Percentiles rank a stretch among this genome's conserved stretches.
These are phyloP conservation scores for Drosophila recens DNA, from an alignment of 2,888 invertebrate species.

Conservation along the genomic window DNA sequence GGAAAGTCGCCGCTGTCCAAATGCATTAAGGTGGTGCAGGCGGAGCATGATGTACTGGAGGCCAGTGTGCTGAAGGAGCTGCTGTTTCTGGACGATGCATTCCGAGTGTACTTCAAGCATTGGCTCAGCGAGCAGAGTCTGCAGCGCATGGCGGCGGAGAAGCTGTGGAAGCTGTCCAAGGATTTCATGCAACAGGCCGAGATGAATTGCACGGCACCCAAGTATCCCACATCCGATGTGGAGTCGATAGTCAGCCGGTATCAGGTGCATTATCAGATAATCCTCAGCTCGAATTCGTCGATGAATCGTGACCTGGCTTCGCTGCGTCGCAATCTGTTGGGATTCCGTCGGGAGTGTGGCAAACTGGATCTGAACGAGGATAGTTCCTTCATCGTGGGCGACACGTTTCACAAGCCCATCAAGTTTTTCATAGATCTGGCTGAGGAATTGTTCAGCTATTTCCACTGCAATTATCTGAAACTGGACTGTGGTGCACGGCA, in stretches of 20 bases:
- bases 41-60: slow-evolving; percentile 28
- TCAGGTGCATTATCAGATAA: slow-evolving; percentile 59
- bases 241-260: slow-evolving; percentile 68
- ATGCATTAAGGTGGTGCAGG: not conserved
- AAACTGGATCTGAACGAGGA: slow-evolving; percentile 55
- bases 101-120: slow-evolving; percentile 44
- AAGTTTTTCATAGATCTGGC: slow-evolving; percentile 69
- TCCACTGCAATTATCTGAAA: slow-evolving; percentile 60
- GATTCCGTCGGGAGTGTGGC: slow-evolving; percentile 56
- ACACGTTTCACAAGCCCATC: slow-evolving; percentile 79
- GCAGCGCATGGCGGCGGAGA: slow-evolving; percentile 67
- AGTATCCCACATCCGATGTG: slow-evolving; percentile 46
- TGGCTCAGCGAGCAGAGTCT: slow-evolving; percentile 60
- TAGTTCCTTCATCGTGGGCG: slow-evolving; percentile 68
- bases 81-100: slow-evolving; percentile 64
- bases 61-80: slow-evolving; percentile 41
- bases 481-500: slow-evolving; percentile 59
- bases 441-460: slow-evolving; percentile 78
- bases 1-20: not conserved
- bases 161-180: slow-evolving; percentile 67
- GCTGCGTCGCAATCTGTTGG: slow-evolving; percentile 51
- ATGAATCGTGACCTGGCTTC: slow-evolving; percentile 37
- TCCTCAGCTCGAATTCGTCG: slow-evolving; percentile 54
- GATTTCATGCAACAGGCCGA: slow-evolving; percentile 57
- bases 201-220: slow-evolving; percentile 52